A percentile compares a stretch with the other conserved stretches of the same genome.
phyloP scores from a whole-genome alignment of 2,888 invertebrate genomes.

The Platycheirus rosarum region DNA sequence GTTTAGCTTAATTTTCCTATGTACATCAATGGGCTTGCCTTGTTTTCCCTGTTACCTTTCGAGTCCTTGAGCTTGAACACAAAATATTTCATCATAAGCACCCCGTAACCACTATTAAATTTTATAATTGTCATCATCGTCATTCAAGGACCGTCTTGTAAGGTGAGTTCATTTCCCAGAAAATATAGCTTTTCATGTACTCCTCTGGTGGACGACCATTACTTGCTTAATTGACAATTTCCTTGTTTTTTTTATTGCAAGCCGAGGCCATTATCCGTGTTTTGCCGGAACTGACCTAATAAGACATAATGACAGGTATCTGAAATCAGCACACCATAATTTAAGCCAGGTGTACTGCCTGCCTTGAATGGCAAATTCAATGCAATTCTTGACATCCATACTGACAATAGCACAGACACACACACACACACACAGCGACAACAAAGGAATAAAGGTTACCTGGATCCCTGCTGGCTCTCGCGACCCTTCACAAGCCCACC shows the following conservation, averaged over 20 bases:
- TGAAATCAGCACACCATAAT: background rate
- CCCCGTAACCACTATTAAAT: background rate
- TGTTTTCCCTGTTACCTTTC: no score
- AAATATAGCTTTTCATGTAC: background rate
- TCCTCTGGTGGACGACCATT: background rate
- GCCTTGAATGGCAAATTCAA: no score
- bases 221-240: background rate
- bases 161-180: background rate
- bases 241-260: background rate
- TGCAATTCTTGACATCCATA: background rate
- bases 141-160: background rate
- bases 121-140: background rate
- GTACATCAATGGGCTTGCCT: no score
- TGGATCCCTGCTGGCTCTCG: no score
- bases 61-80: background rate
- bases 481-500: background rate
- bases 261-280: background rate
- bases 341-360: background rate
- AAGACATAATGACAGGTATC: background rate
- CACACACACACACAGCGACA: background rate
- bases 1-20: no score
- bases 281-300: background rate
- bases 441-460: background rate
- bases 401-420: no score
- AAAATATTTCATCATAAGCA: background rate